phyloP scores from a whole-genome alignment of 2,888 invertebrate genomes.

The Dorcus parallelipipedus region DNA sequence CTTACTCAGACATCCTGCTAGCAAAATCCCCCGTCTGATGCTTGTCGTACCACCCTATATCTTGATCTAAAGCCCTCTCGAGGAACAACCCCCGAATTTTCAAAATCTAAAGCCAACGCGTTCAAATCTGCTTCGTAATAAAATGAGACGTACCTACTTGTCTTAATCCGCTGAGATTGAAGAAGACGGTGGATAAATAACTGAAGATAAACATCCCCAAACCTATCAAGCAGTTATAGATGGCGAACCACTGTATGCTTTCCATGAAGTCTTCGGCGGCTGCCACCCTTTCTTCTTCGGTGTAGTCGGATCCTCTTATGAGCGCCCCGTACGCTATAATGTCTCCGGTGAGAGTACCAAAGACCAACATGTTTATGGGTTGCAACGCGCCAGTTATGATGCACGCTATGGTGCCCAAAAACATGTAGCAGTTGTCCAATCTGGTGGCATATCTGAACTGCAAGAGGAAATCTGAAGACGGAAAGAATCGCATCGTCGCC shows the following conservation, averaged over 20 bases:
- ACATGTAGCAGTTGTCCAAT: constrained; percentile 57
- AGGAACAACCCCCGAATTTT: constrained; percentile 63
- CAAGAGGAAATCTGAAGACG: constrained; percentile 27
- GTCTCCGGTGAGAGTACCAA: constrained; percentile 61
- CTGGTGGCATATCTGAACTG: constrained; percentile 66
- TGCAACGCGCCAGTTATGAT: constrained; percentile 60
- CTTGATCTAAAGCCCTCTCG: constrained; percentile 66
- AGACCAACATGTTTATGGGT: constrained; percentile 66
- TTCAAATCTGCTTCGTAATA: not conserved
- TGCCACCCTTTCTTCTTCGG: constrained; percentile 23
- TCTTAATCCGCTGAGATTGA: constrained; percentile 68
- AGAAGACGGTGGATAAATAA: constrained; percentile 63
- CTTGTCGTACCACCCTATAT: constrained; percentile 70
- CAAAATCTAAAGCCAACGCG: constrained; percentile 50
- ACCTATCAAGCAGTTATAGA: constrained; percentile 63
- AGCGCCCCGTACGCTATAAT: constrained; percentile 50
- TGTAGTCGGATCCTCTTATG: not conserved
- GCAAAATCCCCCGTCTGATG: constrained; percentile 72
- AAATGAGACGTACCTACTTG: constrained; percentile 51
- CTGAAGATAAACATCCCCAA: constrained; percentile 57
- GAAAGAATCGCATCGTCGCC: not conserved
- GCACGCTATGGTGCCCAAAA: constrained; percentile 56
- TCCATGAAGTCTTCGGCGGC: constrained; percentile 50
- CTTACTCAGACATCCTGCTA: constrained; percentile 72
- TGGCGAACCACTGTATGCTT: constrained; percentile 56